Percentiles rank a stretch among this genome's conserved stretches.
phyloP scores from a whole-genome alignment of 2,113 vertebrate genomes.

The Odocoileus virginianus region DNA sequence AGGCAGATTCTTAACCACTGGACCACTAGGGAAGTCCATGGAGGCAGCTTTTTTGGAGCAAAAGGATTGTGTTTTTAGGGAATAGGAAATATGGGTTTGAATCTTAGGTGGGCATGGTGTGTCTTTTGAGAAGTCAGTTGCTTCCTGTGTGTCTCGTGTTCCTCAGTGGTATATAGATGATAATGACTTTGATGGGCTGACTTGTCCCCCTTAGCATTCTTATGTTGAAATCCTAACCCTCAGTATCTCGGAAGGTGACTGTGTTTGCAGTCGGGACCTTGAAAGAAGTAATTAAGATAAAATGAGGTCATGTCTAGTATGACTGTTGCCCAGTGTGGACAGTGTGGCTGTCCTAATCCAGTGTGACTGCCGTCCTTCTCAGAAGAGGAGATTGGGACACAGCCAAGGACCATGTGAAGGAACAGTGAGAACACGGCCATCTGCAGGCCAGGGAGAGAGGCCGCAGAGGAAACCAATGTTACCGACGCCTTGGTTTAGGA shows the following conservation, averaged over 20 bases:
- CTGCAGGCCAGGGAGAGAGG: not conserved
- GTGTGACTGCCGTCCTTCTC: not conserved
- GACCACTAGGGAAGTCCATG: not conserved
- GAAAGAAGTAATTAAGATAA: not conserved
- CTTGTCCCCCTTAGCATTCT: no score
- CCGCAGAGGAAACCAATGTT: no score
- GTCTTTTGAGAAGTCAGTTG: not conserved
- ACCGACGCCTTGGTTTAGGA: no score
- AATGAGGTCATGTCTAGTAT: not conserved
- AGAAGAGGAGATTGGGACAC: not conserved
- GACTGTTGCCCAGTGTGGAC: not conserved
- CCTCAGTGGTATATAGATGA: not conserved
- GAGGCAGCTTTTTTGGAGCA: not conserved
- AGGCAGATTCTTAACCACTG: not conserved
- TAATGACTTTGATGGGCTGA: rapidly evolving
- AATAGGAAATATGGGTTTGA: not conserved
- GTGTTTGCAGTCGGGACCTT: not conserved
- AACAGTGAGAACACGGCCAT: rapidly evolving
- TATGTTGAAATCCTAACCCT: not conserved
- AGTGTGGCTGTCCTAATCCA: not conserved
- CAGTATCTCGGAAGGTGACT: not conserved
- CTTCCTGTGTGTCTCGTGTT: not conserved
- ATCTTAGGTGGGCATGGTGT: not conserved
- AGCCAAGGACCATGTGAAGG: rapidly evolving
- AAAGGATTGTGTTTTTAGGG: not conserved